Evolutionary conservation across 2,113 vertebrate species (phyloP).

Genomic region (Mormyrus iriodes): DNA sequence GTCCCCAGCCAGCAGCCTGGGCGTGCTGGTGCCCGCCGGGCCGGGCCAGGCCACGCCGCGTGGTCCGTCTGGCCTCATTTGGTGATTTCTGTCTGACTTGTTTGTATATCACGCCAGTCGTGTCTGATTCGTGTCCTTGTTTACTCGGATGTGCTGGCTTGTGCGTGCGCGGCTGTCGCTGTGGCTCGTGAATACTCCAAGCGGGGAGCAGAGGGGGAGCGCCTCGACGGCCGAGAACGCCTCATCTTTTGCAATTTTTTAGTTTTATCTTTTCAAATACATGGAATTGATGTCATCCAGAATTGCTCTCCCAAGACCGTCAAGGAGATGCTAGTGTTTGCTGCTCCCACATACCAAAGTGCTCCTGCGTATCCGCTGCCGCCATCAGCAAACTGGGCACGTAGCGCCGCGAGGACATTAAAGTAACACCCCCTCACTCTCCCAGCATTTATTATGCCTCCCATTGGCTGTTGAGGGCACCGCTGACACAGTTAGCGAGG

Average conservation of each 20-base stretch:
- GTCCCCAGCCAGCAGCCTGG: neutral
- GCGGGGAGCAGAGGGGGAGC: neutral
- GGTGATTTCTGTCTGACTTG: neutral
- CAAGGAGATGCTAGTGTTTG: neutral
- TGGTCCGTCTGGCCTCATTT: neutral
- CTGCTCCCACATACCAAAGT: neutral
- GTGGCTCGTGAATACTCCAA: neutral
- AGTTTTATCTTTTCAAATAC: conserved; percentile 4
- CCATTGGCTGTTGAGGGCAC: neutral
- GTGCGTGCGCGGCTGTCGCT: neutral
- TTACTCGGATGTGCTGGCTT: neutral
- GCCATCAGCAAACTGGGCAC: neutral
- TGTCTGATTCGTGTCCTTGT: neutral
- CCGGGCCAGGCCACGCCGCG: neutral
- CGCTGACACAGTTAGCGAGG: neutral
- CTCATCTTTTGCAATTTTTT: neutral
- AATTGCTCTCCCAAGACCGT: neutral
- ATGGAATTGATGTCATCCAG: neutral
- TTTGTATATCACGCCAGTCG: neutral
- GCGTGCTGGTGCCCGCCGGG: neutral
- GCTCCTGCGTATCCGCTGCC: no score
- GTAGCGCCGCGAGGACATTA: neutral
- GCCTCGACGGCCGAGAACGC: neutral
- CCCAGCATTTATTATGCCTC: conserved; percentile 1
- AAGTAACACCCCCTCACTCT: neutral